These are phyloP conservation scores for Camptogramma bilineatum DNA, from an alignment of 2,888 invertebrate genomes.

Conservation along the genomic window DNA sequence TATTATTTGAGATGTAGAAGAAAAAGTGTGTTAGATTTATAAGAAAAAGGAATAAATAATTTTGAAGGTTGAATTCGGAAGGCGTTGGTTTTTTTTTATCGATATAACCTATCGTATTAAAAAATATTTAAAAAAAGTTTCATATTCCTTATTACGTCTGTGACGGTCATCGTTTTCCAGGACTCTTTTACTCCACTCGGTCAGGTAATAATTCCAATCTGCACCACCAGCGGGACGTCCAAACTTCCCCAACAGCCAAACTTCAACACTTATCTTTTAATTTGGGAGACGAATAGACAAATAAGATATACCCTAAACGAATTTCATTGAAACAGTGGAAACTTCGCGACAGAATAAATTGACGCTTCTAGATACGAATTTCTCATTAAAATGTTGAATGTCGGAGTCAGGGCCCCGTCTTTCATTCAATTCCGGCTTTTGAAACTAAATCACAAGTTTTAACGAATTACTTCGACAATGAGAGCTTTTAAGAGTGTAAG, in stretches of 20 bases:
- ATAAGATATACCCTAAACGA: conserved; percentile 68
- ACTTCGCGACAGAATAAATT: conserved; percentile 73
- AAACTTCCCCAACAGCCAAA: conserved; percentile 73
- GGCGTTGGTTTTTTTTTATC: too few relatives aligned
- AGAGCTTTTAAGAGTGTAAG: conserved; percentile 65
- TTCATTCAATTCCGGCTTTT: conserved; percentile 79
- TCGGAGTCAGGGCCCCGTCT: conserved; percentile 69
- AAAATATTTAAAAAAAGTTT: too few relatives aligned
- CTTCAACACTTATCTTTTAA: conserved; percentile 80
- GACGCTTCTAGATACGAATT: conserved; percentile 77
- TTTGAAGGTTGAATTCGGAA: too few relatives aligned
- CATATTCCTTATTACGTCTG: too few relatives aligned
- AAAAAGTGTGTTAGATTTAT: too few relatives aligned
- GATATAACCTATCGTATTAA: too few relatives aligned
- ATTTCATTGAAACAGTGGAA: conserved; percentile 64
- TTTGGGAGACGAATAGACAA: conserved; percentile 69
- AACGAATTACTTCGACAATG: conserved; percentile 75
- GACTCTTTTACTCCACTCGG: conserved; percentile 46
- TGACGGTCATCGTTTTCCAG: neutral
- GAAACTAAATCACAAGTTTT: conserved; percentile 79
- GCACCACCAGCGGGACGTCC: conserved; percentile 55
- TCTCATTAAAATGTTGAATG: conserved; percentile 81
- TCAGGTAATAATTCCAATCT: conserved; percentile 83
- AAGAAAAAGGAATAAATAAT: too few relatives aligned
- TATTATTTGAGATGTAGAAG: too few relatives aligned